Conservation (phyloP, 1,140 invertebrate species). For the Heliconius hermathena region DNA sequence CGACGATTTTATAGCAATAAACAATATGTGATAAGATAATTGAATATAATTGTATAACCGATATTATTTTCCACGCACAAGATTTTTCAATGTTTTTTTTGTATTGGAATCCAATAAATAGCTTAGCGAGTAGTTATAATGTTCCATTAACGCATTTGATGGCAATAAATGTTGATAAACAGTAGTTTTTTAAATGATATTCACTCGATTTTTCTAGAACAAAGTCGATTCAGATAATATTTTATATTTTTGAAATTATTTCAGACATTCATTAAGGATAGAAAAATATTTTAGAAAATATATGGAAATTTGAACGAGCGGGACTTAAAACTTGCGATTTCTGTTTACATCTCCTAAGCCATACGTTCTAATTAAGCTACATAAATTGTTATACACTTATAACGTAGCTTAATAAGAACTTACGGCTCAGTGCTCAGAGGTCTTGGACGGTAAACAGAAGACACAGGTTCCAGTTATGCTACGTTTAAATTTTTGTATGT, state of each 20-base stretch:
- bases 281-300: no score
- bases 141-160: slow-evolving; percentile 21
- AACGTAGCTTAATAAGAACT: no score
- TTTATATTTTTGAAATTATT: background rate
- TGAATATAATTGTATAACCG: slow-evolving; percentile 40
- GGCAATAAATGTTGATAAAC: slow-evolving; percentile 3
- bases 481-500: no score
- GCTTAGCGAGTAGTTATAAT: slow-evolving; percentile 25
- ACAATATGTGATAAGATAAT: slow-evolving; percentile 68
- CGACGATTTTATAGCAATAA: slow-evolving; percentile 72
- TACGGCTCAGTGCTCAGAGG: no score
- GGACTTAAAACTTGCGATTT: no score
- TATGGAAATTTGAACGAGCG: no score
- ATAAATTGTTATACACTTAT: no score
- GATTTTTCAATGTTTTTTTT: slow-evolving; percentile 49
- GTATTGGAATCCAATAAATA: slow-evolving; percentile 18
- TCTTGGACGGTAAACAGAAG: no score
- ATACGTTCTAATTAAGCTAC: no score
- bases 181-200: background rate
- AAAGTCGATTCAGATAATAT: background rate
- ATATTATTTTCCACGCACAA: slow-evolving; percentile 64
- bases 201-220: background rate
- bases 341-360: no score
- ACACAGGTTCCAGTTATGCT: no score
- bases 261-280: background rate